phyloP scores from a whole-genome alignment of 2,113 vertebrate genomes.

The Catharus minimus region DNA sequence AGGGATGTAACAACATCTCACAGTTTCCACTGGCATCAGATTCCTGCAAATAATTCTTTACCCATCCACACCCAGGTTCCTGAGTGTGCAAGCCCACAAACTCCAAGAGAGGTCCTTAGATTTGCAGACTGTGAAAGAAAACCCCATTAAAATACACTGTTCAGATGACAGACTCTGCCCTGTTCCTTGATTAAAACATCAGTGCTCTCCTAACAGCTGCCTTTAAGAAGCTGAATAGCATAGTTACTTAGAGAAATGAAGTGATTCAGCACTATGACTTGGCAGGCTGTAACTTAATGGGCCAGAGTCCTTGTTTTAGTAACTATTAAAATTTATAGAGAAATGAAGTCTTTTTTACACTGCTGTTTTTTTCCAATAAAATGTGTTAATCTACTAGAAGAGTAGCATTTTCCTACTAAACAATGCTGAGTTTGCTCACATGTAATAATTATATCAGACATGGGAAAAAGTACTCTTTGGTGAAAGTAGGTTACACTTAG shows the following conservation, averaged over 20 bases:
- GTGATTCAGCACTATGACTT: slow-evolving; percentile 49
- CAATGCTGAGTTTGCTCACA: not conserved
- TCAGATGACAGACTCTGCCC: not conserved
- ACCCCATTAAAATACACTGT: not conserved
- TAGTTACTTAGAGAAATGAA: slow-evolving; percentile 43
- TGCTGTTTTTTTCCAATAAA: slow-evolving; percentile 60
- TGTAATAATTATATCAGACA: not conserved
- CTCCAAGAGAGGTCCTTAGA: not conserved
- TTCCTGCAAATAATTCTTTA: not conserved
- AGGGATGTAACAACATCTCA: not conserved
- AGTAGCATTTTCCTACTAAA: slow-evolving; percentile 13
- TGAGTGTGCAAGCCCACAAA: not conserved
- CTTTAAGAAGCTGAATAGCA: slow-evolving; percentile 18
- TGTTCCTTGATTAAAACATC: slow-evolving; percentile 25
- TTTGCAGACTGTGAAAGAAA: not conserved
- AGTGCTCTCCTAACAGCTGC: not conserved
- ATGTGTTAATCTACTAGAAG: slow-evolving; percentile 42
- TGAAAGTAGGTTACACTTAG: not conserved
- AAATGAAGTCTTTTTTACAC: slow-evolving; percentile 58
- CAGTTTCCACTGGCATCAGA: not conserved
- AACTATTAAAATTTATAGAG: slow-evolving; percentile 65
- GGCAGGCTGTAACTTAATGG: slow-evolving; percentile 56
- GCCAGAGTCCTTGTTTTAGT: slow-evolving; percentile 40
- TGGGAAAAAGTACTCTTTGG: not conserved
- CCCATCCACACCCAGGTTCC: not conserved